Evolutionary conservation across 2,797 vertebrate species (phyloP).

Genomic region (Acanthornis magna): DNA sequence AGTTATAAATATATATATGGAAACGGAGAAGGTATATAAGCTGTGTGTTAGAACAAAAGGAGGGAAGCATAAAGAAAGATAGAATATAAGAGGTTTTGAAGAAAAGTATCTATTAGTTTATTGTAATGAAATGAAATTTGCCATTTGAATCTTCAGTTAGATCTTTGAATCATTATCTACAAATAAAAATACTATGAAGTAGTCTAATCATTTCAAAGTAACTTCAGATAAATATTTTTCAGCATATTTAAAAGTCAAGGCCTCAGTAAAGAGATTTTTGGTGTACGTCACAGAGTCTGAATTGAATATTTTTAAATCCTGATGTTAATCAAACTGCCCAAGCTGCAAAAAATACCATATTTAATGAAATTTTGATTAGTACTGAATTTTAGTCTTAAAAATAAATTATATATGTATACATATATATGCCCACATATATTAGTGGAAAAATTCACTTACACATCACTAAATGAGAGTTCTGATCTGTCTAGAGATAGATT

Average conservation of each 20-base stretch:
- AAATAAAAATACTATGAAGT: background rate
- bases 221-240: background rate
- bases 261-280: background rate
- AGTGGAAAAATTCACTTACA: background rate
- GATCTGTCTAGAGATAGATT: background rate
- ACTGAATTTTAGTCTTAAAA: background rate
- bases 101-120: background rate
- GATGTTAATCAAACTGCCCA: background rate
- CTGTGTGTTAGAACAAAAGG: background rate
- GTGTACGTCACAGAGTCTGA: background rate
- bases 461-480: no score
- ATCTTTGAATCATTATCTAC: background rate
- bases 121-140: background rate
- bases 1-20: background rate
- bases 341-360: background rate
- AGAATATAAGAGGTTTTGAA: background rate
- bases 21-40: background rate
- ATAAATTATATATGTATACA: no score
- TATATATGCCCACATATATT: no score
- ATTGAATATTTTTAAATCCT: background rate
- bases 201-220: no score
- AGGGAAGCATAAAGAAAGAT: background rate
- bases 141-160: background rate
- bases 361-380: background rate
- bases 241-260: background rate